Conservation (phyloP, 2,113 vertebrate species). For the Nettapus auritus region DNA sequence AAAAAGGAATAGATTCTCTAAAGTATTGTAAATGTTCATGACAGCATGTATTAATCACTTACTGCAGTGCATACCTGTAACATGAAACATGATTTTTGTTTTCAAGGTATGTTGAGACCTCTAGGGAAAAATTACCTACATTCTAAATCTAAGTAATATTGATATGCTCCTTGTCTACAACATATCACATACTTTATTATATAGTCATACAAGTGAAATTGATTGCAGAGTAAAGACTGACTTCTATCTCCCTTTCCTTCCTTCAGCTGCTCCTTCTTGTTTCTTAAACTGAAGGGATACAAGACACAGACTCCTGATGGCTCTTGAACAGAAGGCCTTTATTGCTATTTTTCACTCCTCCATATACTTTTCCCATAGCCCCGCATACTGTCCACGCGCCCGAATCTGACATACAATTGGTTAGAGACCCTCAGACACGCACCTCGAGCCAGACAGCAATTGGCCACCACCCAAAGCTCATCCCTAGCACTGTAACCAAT, state of each 20-base stretch:
- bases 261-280: background rate
- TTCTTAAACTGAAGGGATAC: too few relatives aligned
- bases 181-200: background rate
- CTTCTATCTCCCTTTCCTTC: background rate
- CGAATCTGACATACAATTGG: too few relatives aligned
- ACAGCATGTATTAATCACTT: background rate
- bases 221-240: background rate
- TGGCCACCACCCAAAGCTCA: too few relatives aligned
- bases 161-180: background rate
- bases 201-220: background rate
- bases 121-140: background rate
- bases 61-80: background rate
- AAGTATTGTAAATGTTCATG: background rate
- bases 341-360: too few relatives aligned
- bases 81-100: background rate
- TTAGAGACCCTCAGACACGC: too few relatives aligned
- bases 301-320: too few relatives aligned
- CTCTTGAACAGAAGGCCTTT: too few relatives aligned
- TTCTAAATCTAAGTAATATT: background rate
- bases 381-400: too few relatives aligned
- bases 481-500: too few relatives aligned
- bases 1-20: background rate
- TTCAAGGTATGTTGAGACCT: background rate
- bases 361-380: too few relatives aligned
- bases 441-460: too few relatives aligned